Conservation (phyloP, 2,113 vertebrate genomes). For the Seriola dumerili region DNA sequence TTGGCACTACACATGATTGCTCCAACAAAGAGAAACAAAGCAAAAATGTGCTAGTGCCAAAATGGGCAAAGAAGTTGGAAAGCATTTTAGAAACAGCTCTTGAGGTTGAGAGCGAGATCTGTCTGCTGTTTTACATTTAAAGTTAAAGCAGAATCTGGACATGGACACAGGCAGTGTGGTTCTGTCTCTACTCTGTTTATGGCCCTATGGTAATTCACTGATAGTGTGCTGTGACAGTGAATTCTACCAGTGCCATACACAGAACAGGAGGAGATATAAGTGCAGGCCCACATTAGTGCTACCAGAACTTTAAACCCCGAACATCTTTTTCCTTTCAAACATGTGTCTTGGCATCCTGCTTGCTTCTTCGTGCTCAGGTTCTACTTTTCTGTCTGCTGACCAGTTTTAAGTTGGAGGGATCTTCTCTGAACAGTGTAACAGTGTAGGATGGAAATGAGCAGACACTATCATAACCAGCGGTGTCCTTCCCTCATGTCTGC, state of each 20-base stretch:
- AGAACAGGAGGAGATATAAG: constrained; percentile 92
- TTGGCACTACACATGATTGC: constrained; percentile 99
- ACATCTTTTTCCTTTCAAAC: background rate
- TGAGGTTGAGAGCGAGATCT: background rate
- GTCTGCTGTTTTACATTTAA: background rate
- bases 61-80: constrained; percentile 88
- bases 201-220: constrained; percentile 99
- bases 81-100: background rate
- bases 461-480: background rate
- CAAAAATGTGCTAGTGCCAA: constrained; percentile 99
- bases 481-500: constrained; percentile 18
- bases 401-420: background rate
- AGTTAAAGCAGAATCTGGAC: background rate
- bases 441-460: constrained; percentile 12
- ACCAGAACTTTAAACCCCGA: background rate
- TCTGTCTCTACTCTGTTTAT: constrained; percentile 99
- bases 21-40: constrained; percentile 90
- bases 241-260: constrained; percentile 99
- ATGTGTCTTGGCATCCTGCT: background rate
- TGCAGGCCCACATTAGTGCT: background rate
- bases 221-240: constrained; percentile 98
- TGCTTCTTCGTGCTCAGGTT: constrained; percentile 1
- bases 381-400: background rate
- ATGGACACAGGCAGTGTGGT: constrained; percentile 75
- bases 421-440: background rate